Conservation (phyloP, 1,140 invertebrate genomes). For the Triops longicaudatus region DNA sequence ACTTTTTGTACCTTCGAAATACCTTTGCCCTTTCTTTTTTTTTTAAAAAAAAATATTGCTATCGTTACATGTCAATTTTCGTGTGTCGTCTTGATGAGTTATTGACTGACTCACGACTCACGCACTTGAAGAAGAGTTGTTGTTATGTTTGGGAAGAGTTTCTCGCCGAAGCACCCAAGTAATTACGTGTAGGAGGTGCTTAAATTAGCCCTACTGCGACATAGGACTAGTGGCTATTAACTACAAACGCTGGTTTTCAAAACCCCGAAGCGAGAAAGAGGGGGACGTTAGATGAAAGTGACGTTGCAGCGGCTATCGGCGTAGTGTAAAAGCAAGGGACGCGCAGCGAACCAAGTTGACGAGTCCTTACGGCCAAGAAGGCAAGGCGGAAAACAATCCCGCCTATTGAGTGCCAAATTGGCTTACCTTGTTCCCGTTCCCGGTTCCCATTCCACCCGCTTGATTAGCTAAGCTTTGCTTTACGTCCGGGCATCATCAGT, state of each 20-base stretch:
- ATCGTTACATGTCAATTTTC: not conserved
- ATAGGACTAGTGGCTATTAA: not conserved
- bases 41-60: not conserved
- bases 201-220: not conserved
- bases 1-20: conserved; percentile 16
- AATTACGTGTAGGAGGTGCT: not conserved
- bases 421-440: conserved; percentile 5
- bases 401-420: conserved; percentile 14
- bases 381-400: conserved; percentile 14
- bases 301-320: not conserved
- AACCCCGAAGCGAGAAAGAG: not conserved
- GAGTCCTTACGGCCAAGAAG: not conserved
- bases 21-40: not conserved
- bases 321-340: not conserved
- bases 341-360: conserved; percentile 4
- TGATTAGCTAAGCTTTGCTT: conserved; percentile 3
- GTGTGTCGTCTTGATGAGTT: not conserved
- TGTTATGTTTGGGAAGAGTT: conserved; percentile 8
- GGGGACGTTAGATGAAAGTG: not conserved
- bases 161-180: not conserved
- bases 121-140: not conserved
- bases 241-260: not conserved
- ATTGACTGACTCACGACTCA: not conserved
- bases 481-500: not conserved
- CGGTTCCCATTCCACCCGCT: not conserved